These are phyloP conservation scores for Cyclopterus lumpus DNA, from an alignment of 2,797 vertebrate genomes.

Conservation along the genomic window DNA sequence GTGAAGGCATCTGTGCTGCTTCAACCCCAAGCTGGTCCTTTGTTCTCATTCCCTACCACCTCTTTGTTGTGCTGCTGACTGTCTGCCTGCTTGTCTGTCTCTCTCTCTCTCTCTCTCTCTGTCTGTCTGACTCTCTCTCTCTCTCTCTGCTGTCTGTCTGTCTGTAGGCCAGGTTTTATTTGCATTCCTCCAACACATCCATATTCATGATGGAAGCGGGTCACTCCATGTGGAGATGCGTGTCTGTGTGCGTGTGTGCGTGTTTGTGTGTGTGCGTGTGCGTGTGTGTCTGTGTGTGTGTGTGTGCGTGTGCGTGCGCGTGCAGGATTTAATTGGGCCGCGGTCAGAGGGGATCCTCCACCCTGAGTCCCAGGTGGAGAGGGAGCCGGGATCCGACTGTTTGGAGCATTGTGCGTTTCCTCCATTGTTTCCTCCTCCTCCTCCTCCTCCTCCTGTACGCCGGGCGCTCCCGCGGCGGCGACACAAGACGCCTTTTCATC, in stretches of 20 bases:
- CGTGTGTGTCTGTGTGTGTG: conserved; percentile 27
- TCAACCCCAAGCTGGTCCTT: conserved; percentile 73
- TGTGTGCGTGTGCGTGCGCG: conserved; percentile 29
- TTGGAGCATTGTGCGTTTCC: conserved; percentile 77
- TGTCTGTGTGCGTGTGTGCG: conserved; percentile 11
- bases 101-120: not conserved
- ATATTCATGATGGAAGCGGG: conserved; percentile 85
- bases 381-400: conserved; percentile 83
- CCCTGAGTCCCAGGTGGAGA: conserved; percentile 84
- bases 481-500: conserved; percentile 74
- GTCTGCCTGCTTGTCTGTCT: conserved; percentile 51
- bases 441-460: conserved; percentile 43
- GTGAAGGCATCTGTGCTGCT: conserved; percentile 82
- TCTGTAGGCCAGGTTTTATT: conserved; percentile 73
- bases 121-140: conserved; percentile 36
- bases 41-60: conserved; percentile 77
- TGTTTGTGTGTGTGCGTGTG: conserved; percentile 16
- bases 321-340: conserved; percentile 83
- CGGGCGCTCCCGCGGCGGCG: conserved; percentile 58
- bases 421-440: conserved; percentile 65
- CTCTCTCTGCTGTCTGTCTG: conserved; percentile 63
- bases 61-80: conserved; percentile 78
- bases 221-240: conserved; percentile 77
- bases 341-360: conserved; percentile 83
- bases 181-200: conserved; percentile 83